Percentiles rank a stretch among this genome's conserved stretches.
Evolutionary conservation across 2,113 vertebrate species (phyloP).

Genomic region (Sardina pilchardus): DNA sequence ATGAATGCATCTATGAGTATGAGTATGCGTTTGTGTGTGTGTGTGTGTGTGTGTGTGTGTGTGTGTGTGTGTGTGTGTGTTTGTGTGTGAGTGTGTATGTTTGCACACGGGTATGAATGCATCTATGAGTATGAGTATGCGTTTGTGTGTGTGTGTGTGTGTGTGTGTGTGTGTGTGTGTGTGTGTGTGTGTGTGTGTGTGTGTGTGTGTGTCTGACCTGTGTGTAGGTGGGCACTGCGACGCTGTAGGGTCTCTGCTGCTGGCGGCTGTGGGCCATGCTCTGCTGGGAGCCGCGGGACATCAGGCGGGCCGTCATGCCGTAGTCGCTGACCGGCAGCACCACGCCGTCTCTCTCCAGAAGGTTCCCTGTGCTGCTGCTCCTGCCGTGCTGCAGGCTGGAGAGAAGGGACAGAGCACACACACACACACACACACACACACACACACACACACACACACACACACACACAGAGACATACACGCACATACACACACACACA

Average conservation of each 20-base stretch:
- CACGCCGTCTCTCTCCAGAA: constrained; percentile 88
- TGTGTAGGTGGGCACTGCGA: constrained; percentile 84
- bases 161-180: not conserved
- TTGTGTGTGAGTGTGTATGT: too few species aligned
- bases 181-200: constrained; percentile 17
- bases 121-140: not conserved
- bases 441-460: constrained; percentile 30
- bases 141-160: not conserved
- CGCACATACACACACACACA: not conserved
- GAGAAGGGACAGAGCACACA: not conserved
- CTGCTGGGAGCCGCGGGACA: constrained; percentile 70
- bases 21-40: not conserved
- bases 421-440: not conserved
- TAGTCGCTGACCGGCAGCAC: constrained; percentile 82
- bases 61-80: constrained; percentile 8
- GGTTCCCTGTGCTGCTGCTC: constrained; percentile 95
- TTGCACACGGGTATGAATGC: not conserved
- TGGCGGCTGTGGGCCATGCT: constrained; percentile 74
- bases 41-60: constrained; percentile 3
- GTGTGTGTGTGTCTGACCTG: constrained; percentile 76
- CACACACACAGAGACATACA: not conserved
- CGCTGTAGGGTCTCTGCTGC: constrained; percentile 87
- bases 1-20: too few species aligned
- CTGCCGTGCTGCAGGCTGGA: constrained; percentile 85
- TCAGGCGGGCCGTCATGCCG: constrained; percentile 73